These are phyloP conservation scores for Drosophila eohydei DNA, from an alignment of 2,888 invertebrate genomes.

Conservation along the genomic window DNA sequence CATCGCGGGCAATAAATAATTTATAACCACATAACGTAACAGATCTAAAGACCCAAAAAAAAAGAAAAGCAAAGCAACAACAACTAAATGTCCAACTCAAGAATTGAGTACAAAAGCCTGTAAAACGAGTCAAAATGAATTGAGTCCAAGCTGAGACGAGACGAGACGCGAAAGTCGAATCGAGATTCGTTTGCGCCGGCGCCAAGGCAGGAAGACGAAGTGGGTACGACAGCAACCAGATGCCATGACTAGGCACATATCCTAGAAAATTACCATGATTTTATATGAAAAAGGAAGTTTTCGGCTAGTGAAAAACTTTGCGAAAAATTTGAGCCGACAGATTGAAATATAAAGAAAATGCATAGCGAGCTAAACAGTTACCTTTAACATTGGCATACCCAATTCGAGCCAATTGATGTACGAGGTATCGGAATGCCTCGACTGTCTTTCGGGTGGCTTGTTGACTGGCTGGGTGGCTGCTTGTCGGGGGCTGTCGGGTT, in stretches of 20 bases:
- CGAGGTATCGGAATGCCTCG: conserved; percentile 40
- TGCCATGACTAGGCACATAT: conserved; percentile 10
- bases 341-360: not conserved
- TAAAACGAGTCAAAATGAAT: conserved; percentile 21
- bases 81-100: conserved; percentile 15
- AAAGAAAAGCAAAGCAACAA: conserved; percentile 14
- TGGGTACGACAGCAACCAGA: not conserved
- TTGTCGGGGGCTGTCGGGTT: conserved; percentile 11
- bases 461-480: conserved; percentile 32
- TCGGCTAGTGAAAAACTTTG: not conserved
- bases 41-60: conserved; percentile 38
- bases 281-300: not conserved
- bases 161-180: conserved; percentile 10
- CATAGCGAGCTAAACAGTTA: not conserved
- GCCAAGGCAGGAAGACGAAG: conserved; percentile 62
- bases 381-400: not conserved
- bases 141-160: conserved; percentile 19
- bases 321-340: not conserved
- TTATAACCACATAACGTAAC: conserved; percentile 66
- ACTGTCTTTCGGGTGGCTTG: conserved; percentile 33
- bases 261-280: not conserved
- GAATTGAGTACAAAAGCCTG: conserved; percentile 24
- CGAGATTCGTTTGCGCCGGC: conserved; percentile 61
- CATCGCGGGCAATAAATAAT: conserved; percentile 70
- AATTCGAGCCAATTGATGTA: rapidly evolving